A percentile compares a stretch with the other conserved stretches of the same genome.
phyloP scores from a whole-genome alignment of 2,113 vertebrate genomes.

The Poeciliopsis occidentalis region DNA sequence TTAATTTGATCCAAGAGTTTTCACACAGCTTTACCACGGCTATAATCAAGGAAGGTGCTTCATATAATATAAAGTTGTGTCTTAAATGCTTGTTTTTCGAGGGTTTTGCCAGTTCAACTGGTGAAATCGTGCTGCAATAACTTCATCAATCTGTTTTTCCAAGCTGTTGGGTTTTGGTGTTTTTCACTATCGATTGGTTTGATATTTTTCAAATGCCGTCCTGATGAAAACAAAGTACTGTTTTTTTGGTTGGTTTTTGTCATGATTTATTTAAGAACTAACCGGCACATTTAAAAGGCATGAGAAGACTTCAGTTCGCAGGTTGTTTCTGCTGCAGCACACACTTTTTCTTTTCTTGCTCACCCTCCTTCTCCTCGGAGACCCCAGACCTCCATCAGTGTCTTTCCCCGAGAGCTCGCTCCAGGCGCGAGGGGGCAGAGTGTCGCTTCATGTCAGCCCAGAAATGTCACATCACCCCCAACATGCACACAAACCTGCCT shows the following conservation, averaged over 20 bases:
- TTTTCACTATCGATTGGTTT: not conserved
- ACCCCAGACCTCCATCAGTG: constrained; percentile 71
- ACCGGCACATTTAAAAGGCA: not conserved
- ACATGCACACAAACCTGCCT: constrained; percentile 41
- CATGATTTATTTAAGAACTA: constrained; percentile 1
- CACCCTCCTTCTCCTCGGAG: constrained; percentile 39
- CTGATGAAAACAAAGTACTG: not conserved
- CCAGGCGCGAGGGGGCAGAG: constrained; percentile 73
- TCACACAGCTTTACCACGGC: not conserved
- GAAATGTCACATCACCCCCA: constrained; percentile 75
- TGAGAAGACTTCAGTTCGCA: constrained; percentile 31
- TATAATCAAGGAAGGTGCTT: not conserved
- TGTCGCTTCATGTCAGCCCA: constrained; percentile 72
- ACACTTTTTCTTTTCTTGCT: constrained; percentile 50
- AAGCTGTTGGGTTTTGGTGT: constrained; percentile 7
- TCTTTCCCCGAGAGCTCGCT: constrained; percentile 73
- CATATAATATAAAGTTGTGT: not conserved
- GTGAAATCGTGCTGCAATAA: constrained; percentile 47
- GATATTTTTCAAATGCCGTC: not conserved
- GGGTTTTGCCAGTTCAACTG: constrained; percentile 4
- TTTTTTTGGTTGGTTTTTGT: not conserved
- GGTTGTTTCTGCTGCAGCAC: constrained; percentile 40
- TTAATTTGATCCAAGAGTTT: not conserved
- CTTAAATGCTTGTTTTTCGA: not conserved
- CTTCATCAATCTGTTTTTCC: constrained; percentile 24